These are phyloP conservation scores for Labeo catla DNA, from an alignment of 2,113 vertebrate genomes.

Conservation along the genomic window DNA sequence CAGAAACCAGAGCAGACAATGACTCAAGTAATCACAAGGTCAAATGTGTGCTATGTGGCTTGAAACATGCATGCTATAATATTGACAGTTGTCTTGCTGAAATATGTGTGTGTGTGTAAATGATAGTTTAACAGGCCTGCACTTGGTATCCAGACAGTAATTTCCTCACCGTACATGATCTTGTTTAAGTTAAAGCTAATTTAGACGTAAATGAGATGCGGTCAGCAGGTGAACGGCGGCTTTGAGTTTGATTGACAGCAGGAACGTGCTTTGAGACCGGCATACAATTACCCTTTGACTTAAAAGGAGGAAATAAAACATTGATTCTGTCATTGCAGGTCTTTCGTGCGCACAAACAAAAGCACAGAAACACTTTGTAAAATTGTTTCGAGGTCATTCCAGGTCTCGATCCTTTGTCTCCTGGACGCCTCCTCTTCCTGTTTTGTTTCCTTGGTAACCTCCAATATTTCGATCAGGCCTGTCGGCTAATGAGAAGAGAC, in stretches of 20 bases:
- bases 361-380: background rate
- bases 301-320: background rate
- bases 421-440: background rate
- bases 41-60: background rate
- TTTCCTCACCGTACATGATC: background rate
- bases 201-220: background rate
- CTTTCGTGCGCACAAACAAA: background rate
- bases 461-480: background rate
- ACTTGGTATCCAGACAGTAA: background rate
- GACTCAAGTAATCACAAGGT: background rate
- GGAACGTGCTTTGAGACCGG: background rate
- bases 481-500: background rate
- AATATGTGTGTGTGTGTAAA: background rate
- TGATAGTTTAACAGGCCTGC: background rate
- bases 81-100: background rate
- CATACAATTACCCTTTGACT: constrained; percentile 4
- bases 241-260: background rate
- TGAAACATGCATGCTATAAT: background rate
- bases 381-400: background rate
- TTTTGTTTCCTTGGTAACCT: constrained; percentile 21
- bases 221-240: background rate
- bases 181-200: background rate
- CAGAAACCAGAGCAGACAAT: background rate
- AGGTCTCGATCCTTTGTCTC: background rate
- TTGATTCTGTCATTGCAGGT: background rate